These are phyloP conservation scores for Gavia stellata DNA, from an alignment of 2,113 vertebrate genomes.

Conservation along the genomic window DNA sequence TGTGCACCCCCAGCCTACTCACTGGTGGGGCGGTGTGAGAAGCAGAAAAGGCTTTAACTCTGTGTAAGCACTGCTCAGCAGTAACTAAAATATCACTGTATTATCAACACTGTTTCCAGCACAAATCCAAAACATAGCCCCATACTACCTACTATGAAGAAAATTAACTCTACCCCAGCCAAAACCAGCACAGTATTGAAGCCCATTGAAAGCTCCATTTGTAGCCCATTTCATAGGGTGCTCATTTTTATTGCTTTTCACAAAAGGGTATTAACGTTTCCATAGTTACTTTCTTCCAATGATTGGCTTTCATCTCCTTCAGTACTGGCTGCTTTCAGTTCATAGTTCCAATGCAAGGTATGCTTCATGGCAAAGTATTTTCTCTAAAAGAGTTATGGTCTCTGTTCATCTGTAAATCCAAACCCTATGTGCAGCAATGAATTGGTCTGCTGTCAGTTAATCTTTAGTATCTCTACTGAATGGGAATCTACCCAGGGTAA, in stretches of 20 bases:
- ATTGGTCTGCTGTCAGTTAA: neutral
- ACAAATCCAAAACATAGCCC: too few relatives aligned
- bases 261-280: neutral
- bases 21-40: too few relatives aligned
- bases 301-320: neutral
- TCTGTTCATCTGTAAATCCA: neutral
- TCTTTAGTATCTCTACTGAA: neutral
- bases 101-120: too few relatives aligned
- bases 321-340: neutral
- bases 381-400: neutral
- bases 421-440: neutral
- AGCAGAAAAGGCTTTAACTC: too few relatives aligned
- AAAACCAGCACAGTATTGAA: too few relatives aligned
- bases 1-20: too few relatives aligned
- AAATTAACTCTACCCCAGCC: too few relatives aligned
- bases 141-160: too few relatives aligned
- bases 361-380: neutral
- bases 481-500: neutral
- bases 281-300: neutral
- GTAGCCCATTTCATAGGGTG: neutral
- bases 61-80: too few relatives aligned
- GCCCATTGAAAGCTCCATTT: neutral
- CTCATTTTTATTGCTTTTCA: neutral
- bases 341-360: neutral
- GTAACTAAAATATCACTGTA: too few relatives aligned